phyloP scores from a whole-genome alignment of 1,140 invertebrate genomes.

The Ips typographus region DNA sequence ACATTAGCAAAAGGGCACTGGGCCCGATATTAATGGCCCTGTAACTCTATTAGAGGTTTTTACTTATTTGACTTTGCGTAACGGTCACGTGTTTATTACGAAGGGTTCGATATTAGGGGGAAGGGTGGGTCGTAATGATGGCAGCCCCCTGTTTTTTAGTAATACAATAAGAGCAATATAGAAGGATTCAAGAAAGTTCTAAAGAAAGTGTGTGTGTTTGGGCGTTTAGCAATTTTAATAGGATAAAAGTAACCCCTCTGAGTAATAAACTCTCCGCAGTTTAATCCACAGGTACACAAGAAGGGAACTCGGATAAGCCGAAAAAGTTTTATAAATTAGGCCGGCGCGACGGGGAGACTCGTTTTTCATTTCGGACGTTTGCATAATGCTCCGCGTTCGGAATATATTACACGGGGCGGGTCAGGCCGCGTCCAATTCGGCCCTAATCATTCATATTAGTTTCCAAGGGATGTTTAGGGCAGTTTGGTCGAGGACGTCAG shows the following conservation, averaged over 20 bases:
- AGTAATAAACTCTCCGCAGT: conserved; percentile 24
- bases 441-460: no score
- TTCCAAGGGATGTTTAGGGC: no score
- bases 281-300: conserved; percentile 30
- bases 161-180: not conserved
- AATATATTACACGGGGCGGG: conserved; percentile 15
- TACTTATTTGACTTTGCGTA: conserved; percentile 15
- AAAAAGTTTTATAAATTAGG: conserved; percentile 30
- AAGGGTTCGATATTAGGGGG: not conserved
- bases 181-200: not conserved
- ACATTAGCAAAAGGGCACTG: conserved; percentile 27
- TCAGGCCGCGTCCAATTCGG: not conserved
- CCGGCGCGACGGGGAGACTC: conserved; percentile 11
- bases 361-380: conserved; percentile 24
- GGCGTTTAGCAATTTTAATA: conserved; percentile 21
- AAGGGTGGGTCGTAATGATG: no score
- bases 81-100: conserved; percentile 17
- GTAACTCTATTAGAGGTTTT: conserved; percentile 37
- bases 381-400: conserved; percentile 17
- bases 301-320: conserved; percentile 22
- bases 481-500: no score
- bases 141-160: no score
- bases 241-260: conserved; percentile 27
- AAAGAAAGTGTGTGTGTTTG: not conserved
- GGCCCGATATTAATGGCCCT: conserved; percentile 28